Base-by-base conservation (phyloP, 2,888 invertebrate species). In the Epirrita christyi region DNA sequence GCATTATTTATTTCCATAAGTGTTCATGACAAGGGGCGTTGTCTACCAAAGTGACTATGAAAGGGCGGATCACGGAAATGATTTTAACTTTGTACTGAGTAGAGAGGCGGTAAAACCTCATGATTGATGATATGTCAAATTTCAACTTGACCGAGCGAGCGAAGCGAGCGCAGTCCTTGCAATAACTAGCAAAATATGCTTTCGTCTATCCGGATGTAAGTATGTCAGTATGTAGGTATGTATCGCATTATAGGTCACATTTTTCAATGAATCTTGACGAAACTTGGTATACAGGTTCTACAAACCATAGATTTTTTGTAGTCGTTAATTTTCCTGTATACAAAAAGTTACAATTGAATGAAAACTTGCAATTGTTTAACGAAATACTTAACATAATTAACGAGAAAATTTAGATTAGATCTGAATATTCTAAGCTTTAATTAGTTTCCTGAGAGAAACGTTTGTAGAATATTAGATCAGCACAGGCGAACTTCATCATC, bases 21-120 rank as follows among this genome's bases (percentile, higher is more conserved):
- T 56, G 56, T 34, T 43, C 28, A 11, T 44, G 61, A 61, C 60
- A 61, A 50, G 40, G 40, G 57, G 61, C 51, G 61, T 51, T 11
- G 37, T n/a, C 37, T n/a, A 29, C 40, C 9, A 11, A 29, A 10
- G 8, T 21, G 28, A 61, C 61, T 54, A 61, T 52, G 48, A 58
- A 61, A 45, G 55, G 61, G 61, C 53, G 57, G 56, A 8, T n/a
- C 32, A n/a, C 51, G 51, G 55, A 57, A 48, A 49, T 41, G 1
- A 29, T 28, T 37, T 10, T 14, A 5, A 14, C 46, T n/a, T 37
- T 11, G n/a, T n/a, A 27, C 14, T 28, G 38, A 48, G 38, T 14
- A 10, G 28, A 14, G 28, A 14, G 38, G 47, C 47, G 10, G 14
- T 29, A 14, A 40, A 9, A 7, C 8, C 2, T 21, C 21, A 37